Evolutionary conservation across 30 jellyfish, hydroid and myxozoan species (phyloP).

Genomic region (Sanderia malayensis): DNA sequence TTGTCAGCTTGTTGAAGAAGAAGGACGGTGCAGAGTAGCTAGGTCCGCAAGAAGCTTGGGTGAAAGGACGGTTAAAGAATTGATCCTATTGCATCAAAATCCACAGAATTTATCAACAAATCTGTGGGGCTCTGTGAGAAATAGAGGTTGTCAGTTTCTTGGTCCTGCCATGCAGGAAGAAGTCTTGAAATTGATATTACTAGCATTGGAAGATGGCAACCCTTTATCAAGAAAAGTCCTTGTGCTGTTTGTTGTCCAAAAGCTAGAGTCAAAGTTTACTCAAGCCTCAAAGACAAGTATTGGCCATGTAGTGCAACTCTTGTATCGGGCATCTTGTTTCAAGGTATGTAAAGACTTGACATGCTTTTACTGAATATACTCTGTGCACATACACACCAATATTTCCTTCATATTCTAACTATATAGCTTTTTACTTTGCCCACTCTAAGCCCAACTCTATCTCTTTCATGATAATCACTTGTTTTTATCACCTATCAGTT

Average conservation of each 20-base stretch:
- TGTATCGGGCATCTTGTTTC: constrained; percentile 96
- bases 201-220: constrained; percentile 93
- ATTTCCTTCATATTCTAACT: too few species aligned
- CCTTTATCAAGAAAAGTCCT: constrained; percentile 91
- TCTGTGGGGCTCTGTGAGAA: constrained; percentile 97
- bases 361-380: too few species aligned
- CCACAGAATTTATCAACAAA: constrained; percentile 91
- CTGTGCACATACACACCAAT: too few species aligned
- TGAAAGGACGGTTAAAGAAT: constrained; percentile 93
- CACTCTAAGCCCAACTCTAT: too few species aligned
- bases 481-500: too few species aligned
- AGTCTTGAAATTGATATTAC: constrained; percentile 72
- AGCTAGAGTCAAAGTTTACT: constrained; percentile 74
- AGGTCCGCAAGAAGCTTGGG: constrained; percentile 98
- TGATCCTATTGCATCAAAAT: constrained; percentile 88
- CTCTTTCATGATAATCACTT: too few species aligned
- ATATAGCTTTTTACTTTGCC: too few species aligned
- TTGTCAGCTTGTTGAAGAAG: constrained; percentile 94
- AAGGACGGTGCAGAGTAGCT: constrained; percentile 90
- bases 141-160: constrained; percentile 94
- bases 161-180: constrained; percentile 99
- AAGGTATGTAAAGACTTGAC: too few species aligned
- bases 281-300: constrained; percentile 98
- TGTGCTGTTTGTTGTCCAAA: constrained; percentile 93
- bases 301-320: constrained; percentile 98